Percentiles rank a stretch among this genome's conserved stretches.
Conservation (phyloP, 2,888 invertebrate species). For the Eutolmus rufibarbis region DNA sequence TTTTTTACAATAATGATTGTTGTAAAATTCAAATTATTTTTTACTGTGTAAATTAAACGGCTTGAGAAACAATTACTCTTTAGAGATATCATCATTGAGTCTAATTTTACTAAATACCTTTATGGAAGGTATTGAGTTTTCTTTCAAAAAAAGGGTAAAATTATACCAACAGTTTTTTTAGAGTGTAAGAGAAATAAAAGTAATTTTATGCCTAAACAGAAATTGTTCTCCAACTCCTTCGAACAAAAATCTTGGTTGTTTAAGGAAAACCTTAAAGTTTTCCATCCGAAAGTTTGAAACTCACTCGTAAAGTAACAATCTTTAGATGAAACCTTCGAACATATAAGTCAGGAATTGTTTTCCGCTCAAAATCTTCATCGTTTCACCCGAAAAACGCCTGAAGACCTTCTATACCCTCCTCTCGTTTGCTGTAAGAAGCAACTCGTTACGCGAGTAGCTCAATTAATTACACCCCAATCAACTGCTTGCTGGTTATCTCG, state of each 20-base stretch:
- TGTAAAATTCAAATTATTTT: too few relatives aligned
- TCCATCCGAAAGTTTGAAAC: not conserved
- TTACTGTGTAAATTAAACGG: too few relatives aligned
- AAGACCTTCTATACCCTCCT: not conserved
- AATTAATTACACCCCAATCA: not conserved
- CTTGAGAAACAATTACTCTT: too few relatives aligned
- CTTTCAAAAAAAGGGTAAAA: too few relatives aligned
- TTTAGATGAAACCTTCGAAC: not conserved
- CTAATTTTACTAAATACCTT: too few relatives aligned
- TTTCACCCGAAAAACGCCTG: not conserved
- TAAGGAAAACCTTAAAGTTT: not conserved
- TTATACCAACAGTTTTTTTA: too few relatives aligned
- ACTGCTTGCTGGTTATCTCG: not conserved
- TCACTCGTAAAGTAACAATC: not conserved
- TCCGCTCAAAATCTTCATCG: not conserved
- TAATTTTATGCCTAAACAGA: not conserved
- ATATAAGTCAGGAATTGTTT: not conserved
- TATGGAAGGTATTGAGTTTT: too few relatives aligned
- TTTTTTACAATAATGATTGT: too few relatives aligned
- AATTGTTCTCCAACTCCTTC: not conserved
- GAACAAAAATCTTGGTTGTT: not conserved
- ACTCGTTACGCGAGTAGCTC: not conserved
- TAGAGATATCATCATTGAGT: too few relatives aligned
- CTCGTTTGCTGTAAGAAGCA: not conserved
- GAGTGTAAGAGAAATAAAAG: not conserved